Base-by-base conservation (phyloP, 2,797 vertebrate genomes). In the Selene dorsalis region DNA sequence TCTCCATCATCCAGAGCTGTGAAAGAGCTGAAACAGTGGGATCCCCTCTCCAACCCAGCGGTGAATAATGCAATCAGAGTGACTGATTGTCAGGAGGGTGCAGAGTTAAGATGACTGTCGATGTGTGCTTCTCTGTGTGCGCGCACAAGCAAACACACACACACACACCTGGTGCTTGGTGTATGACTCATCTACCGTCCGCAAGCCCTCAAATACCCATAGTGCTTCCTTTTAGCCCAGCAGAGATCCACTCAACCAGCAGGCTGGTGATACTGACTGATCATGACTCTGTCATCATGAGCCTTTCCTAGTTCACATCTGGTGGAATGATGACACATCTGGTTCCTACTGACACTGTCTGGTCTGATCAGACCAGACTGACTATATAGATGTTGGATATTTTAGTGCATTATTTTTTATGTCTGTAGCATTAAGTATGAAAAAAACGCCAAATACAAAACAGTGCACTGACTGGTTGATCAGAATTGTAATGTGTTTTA, bases 21-120 rank as follows among this genome's bases (percentile, higher is more conserved):
- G 73, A 86, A 83, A 67, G 63, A 62, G 75, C 81, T 86, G 60
- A 77, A 88, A 85, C 72, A 63, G 82, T 71, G 68, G 73, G 80
- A 84, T 85, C 77, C 55, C 62, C 77, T 90, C 82, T 82, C 58
- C 75, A 38, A 56, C 69, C 79, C 82, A 77, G 83, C 55, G 9
- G 73, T 89, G 84, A 87, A 91, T 88, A 93, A 92, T 89, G 88
- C 78, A 91, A 91, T 89, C 88, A 91, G 79, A 74, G 74, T 78
- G 82, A 88, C 71, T 81, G 84, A 89, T 81, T 88, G 79, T 82
- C 78, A 82, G 85, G 74, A 82, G 24, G 68, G 38, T 57, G 79
- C 16, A 7, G 69, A 76, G 77, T 84, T 88, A 79, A 87, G 84
- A 84, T 35, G 75, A 72, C 57, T 1, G 39, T 39, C 4, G 6